Conservation (phyloP, 2,797 vertebrate genomes). For the Anolis apletophallus region DNA sequence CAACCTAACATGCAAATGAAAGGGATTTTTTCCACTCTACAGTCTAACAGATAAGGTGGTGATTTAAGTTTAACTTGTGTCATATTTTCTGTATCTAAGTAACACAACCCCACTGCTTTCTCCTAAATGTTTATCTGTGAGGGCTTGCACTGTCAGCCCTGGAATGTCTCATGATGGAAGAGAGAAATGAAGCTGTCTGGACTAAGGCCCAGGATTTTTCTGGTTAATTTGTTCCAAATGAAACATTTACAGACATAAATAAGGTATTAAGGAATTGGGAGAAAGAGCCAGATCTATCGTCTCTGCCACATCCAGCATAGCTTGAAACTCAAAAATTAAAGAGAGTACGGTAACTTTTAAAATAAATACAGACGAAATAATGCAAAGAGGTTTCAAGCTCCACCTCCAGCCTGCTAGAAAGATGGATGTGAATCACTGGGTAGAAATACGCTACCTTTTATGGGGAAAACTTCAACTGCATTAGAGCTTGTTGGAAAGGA, state of each 20-base stretch:
- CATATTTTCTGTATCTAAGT: slow-evolving; percentile 22
- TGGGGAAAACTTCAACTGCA: slow-evolving; percentile 50
- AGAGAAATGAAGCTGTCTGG: slow-evolving; percentile 56
- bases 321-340: slow-evolving; percentile 40
- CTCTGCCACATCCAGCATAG: slow-evolving; percentile 1
- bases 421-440: slow-evolving; percentile 36
- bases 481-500: slow-evolving; percentile 26
- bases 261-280: neutral
- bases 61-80: slow-evolving; percentile 6
- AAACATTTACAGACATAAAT: slow-evolving; percentile 55
- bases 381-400: neutral
- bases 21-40: neutral
- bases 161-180: slow-evolving; percentile 62
- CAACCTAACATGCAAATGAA: slow-evolving; percentile 6
- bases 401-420: slow-evolving; percentile 35
- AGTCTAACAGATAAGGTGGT: neutral
- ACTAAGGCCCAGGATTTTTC: slow-evolving; percentile 57
- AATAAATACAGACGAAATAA: slow-evolving; percentile 19
- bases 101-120: slow-evolving; percentile 40
- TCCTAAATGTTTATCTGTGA: slow-evolving; percentile 61
- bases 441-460: slow-evolving; percentile 51
- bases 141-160: slow-evolving; percentile 40
- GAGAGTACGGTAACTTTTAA: neutral
- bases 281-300: neutral
- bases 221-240: slow-evolving; percentile 51